Percentiles rank a stretch among this genome's conserved stretches.
Conservation (phyloP, 2,888 invertebrate species). For the Auanema freiburgensis region DNA sequence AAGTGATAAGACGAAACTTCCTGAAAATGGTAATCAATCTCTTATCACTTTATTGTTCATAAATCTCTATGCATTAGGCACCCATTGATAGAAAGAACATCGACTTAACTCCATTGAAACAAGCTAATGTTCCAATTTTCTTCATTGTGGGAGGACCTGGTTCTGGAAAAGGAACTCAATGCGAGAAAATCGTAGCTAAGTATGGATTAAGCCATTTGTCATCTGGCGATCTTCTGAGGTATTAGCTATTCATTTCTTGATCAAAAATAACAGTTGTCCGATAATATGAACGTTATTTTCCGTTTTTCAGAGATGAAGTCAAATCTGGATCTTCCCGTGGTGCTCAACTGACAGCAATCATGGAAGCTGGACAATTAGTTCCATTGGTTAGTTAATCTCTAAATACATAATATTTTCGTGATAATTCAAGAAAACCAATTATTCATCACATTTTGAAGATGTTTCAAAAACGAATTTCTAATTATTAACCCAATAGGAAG, state of each 20-base stretch:
- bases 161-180: conserved; percentile 82
- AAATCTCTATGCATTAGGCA: conserved; percentile 6
- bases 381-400: conserved; percentile 67
- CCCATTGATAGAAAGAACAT: conserved; percentile 52
- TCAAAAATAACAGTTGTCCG: conserved; percentile 3
- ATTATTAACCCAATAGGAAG: conserved; percentile 70
- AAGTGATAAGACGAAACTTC: too few relatives aligned
- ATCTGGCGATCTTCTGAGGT: conserved; percentile 78
- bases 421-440: too few relatives aligned
- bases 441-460: not conserved
- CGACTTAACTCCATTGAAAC: conserved; percentile 58
- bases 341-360: conserved; percentile 67
- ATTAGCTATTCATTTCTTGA: conserved; percentile 66
- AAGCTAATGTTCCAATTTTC: conserved; percentile 61
- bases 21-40: too few relatives aligned
- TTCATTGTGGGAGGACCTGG: conserved; percentile 76
- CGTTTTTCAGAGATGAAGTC: conserved; percentile 33
- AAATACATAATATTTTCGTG: not conserved
- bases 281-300: not conserved
- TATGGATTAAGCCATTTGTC: conserved; percentile 80
- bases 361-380: conserved; percentile 81
- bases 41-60: too few relatives aligned
- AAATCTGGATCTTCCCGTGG: conserved; percentile 73
- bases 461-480: not conserved
- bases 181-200: conserved; percentile 73